These are phyloP conservation scores for Platycheirus albimanus DNA, from an alignment of 2,888 invertebrate species.

Conservation along the genomic window DNA sequence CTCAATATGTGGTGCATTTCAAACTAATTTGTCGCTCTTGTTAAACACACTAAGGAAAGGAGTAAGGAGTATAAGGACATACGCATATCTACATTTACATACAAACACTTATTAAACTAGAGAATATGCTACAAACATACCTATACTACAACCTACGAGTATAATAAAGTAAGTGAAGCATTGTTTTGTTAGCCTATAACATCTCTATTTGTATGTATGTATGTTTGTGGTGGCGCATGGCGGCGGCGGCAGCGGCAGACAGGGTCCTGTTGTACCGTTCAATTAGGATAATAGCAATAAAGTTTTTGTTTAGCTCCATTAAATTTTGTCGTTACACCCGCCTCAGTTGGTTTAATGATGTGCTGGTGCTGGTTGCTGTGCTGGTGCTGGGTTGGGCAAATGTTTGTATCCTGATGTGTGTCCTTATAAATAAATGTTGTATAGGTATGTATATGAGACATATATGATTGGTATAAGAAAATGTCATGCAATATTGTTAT, in stretches of 20 bases:
- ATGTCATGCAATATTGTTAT: slow-evolving; percentile 64
- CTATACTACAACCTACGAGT: not conserved
- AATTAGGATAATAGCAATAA: slow-evolving; percentile 74
- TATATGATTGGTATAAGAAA: slow-evolving; percentile 24
- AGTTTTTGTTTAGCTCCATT: slow-evolving; percentile 73
- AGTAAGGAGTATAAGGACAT: slow-evolving; percentile 34
- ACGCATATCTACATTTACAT: not conserved
- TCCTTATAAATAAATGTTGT: not conserved
- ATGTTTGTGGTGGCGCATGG: not conserved
- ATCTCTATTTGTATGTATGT: slow-evolving; percentile 49
- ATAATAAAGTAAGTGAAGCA: slow-evolving; percentile 50
- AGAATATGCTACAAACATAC: slow-evolving; percentile 24
- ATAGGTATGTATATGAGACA: not conserved
- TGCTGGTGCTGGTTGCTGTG: slow-evolving; percentile 31
- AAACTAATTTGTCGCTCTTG: slow-evolving; percentile 72
- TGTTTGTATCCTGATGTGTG: slow-evolving; percentile 5
- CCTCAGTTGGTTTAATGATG: slow-evolving; percentile 66
- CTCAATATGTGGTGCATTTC: slow-evolving; percentile 55
- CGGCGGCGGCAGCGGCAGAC: slow-evolving; percentile 25
- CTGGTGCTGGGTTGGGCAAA: slow-evolving; percentile 31
- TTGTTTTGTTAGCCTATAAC: slow-evolving; percentile 42
- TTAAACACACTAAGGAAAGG: slow-evolving; percentile 70
- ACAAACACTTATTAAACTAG: not conserved
- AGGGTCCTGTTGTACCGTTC: slow-evolving; percentile 67
- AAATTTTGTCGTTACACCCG: slow-evolving; percentile 68